Evolutionary conservation across 2,888 invertebrate genomes (phyloP).

Genomic region (Fragum fragum): DNA sequence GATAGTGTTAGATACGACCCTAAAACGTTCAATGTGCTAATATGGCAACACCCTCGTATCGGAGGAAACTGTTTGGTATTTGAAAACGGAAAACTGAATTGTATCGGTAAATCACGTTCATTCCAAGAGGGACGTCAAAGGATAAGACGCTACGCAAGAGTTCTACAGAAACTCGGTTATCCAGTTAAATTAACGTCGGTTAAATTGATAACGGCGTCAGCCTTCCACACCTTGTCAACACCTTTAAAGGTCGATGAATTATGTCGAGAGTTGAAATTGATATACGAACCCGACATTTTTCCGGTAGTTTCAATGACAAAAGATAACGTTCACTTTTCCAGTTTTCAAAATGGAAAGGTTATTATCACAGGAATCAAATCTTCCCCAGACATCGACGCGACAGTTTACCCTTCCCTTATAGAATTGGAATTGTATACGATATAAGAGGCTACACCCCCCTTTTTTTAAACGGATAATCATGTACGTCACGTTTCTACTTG

Average conservation of each 20-base stretch:
- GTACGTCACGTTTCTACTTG: too few relatives aligned
- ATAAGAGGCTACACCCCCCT: neutral
- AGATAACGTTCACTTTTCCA: neutral
- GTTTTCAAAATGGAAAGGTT: neutral
- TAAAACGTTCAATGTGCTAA: neutral
- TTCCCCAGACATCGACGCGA: neutral
- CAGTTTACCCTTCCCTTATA: constrained; percentile 20
- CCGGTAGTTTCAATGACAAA: neutral
- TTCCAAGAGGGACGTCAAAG: neutral
- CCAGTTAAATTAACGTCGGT: neutral
- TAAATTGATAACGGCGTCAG: neutral
- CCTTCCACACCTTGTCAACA: neutral
- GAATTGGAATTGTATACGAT: constrained; percentile 23
- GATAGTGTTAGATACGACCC: neutral
- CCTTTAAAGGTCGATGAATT: neutral
- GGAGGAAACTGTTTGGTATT: neutral
- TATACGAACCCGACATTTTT: neutral
- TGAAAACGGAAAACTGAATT: neutral
- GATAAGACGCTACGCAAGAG: neutral
- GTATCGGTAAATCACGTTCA: neutral
- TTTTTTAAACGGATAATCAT: neutral
- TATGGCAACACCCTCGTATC: neutral
- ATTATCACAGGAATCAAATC: neutral
- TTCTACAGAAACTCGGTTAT: neutral
- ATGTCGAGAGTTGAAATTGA: neutral